A percentile compares a stretch with the other conserved stretches of the same genome.
These are phyloP conservation scores for Lutjanus erythropterus DNA, from an alignment of 2,113 vertebrate genomes.

Conservation along the genomic window DNA sequence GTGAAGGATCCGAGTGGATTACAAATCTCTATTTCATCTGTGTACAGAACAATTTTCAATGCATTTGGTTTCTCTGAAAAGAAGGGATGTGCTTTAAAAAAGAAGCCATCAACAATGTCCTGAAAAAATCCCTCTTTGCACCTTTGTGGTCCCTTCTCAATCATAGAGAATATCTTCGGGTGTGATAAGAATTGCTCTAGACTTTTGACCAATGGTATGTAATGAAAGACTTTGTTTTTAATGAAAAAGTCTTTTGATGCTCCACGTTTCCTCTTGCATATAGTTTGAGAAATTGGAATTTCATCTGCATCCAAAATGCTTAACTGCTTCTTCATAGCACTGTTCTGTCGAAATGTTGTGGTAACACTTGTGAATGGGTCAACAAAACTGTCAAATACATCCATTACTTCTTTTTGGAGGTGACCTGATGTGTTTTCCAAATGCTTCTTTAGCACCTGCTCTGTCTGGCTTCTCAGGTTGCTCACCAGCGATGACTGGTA, in stretches of 20 bases:
- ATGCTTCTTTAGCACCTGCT: constrained; percentile 42
- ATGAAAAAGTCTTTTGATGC: constrained; percentile 34
- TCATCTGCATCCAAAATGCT: constrained; percentile 36
- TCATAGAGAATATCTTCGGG: not conserved
- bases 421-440: constrained; percentile 28
- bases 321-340: constrained; percentile 40
- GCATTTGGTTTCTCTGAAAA: constrained; percentile 47
- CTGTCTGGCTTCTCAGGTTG: constrained; percentile 24
- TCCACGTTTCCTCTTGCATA: constrained; percentile 33
- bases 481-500: constrained; percentile 55
- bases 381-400: constrained; percentile 42
- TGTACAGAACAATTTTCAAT: constrained; percentile 44
- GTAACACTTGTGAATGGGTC: constrained; percentile 42
- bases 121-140: constrained; percentile 25
- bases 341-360: constrained; percentile 33
- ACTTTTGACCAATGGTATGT: constrained; percentile 18
- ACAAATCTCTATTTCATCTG: constrained; percentile 44
- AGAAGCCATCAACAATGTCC: constrained; percentile 46
- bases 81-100: constrained; percentile 38
- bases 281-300: constrained; percentile 45
- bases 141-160: constrained; percentile 8
- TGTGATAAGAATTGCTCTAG: constrained; percentile 32
- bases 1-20: constrained; percentile 33
- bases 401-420: constrained; percentile 29
- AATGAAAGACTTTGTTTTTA: constrained; percentile 22